A percentile compares a stretch with the other conserved stretches of the same genome.
Conservation (phyloP, 1,140 invertebrate species). For the Drosophila watanabei region DNA sequence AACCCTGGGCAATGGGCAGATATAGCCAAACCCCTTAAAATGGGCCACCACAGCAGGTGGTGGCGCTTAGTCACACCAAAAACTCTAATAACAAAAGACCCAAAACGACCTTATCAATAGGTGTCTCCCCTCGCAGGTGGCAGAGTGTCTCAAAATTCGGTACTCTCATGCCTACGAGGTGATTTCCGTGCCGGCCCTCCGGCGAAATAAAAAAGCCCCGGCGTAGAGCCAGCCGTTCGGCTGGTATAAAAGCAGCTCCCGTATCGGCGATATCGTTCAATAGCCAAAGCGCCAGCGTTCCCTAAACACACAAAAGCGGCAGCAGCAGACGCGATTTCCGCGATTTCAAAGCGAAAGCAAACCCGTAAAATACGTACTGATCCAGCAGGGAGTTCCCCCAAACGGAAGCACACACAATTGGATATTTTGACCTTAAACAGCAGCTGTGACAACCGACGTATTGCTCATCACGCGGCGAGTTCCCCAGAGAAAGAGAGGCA, state of each 20-base stretch:
- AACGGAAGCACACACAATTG: conserved; percentile 47
- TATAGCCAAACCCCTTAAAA: conserved; percentile 12
- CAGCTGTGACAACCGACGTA: background rate
- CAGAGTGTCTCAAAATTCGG: conserved; percentile 17
- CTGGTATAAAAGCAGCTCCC: conserved; percentile 63
- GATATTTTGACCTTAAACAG: conserved; percentile 51
- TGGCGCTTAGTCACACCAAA: conserved; percentile 38
- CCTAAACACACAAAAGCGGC: conserved; percentile 26
- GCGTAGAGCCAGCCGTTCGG: conserved; percentile 14
- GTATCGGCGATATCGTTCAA: conserved; percentile 49
- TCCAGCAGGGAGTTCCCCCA: conserved; percentile 51
- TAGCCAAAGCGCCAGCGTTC: conserved; percentile 45
- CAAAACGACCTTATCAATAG: conserved; percentile 37
- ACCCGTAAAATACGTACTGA: conserved; percentile 22
- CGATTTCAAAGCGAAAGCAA: conserved; percentile 11
- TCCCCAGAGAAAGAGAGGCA: conserved; percentile 19
- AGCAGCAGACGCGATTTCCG: conserved; percentile 11
- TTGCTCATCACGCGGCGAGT: conserved; percentile 37
- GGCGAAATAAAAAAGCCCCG: conserved; percentile 65
- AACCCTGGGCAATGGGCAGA: background rate
- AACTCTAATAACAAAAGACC: background rate
- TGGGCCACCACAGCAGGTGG: conserved; percentile 11
- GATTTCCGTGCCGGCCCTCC: conserved; percentile 18
- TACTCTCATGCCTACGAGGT: conserved; percentile 35
- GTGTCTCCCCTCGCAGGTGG: conserved; percentile 30